Base-by-base conservation (phyloP, 2,888 invertebrate genomes). In the Drosophila helvetica region DNA sequence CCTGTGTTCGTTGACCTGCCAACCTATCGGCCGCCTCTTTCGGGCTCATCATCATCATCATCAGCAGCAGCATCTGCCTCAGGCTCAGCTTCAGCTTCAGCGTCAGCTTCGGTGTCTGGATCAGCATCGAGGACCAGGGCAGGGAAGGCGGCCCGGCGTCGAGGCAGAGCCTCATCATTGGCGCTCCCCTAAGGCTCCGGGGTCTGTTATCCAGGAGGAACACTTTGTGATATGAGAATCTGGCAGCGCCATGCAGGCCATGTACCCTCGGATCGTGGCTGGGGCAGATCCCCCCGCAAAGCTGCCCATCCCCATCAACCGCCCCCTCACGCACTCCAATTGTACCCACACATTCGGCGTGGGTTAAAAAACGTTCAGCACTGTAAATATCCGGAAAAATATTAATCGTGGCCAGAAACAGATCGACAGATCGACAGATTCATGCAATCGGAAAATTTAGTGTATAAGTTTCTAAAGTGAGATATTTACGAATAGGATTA, bases 1-100 rank as follows among this genome's bases (percentile, higher is more conserved):
- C 85, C 90, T 10, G 86, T 94, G 7, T 91, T 93, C 48, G 93
- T 94, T n/a, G 93, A 94, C 75, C 86, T 94, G 74, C 94, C 94
- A 12, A 94, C 94, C 1, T 94, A 93, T 82, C 89, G 93, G 30
- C 94, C 94, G 19, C 86, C 90, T 4, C 74, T 64, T 42, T 27
- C 53, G n/a, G 33, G n/a, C 12, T 17, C 50, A 10, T 19, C n/a
- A 19, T 30, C 62, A 12, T 1, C 51, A 15, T 74, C 67, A 43
- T n/a, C 52, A 19, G 25, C 15, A n/a, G 18, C 48, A 7, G 42
- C 15, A 17, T 43, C 59, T 5, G 3, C 46, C 8, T 2, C n/a
- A 17, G 9, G 4, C 27, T 27, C 27, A 15, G 50, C 2, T 3
- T n/a, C 58, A 18, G 18, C 12, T 22, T 9, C 55, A 25, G 12